Evolutionary conservation across 2,888 invertebrate species (phyloP).

Genomic region (Magallana nippona): DNA sequence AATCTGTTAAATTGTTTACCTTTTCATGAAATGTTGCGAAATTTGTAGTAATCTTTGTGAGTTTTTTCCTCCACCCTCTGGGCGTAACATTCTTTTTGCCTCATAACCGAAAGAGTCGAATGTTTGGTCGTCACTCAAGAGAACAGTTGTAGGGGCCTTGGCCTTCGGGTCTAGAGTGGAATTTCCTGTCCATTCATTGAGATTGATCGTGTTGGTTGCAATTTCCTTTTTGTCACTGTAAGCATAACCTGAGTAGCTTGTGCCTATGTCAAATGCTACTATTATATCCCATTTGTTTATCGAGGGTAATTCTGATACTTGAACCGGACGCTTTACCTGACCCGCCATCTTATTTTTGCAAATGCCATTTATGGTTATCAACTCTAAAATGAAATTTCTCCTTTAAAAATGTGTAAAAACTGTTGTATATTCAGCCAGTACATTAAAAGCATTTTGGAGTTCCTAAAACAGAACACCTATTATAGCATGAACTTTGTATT

Average conservation of each 20-base stretch:
- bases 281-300: neutral
- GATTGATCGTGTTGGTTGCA: neutral
- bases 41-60: neutral
- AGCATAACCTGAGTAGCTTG: slow-evolving; percentile 19
- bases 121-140: neutral
- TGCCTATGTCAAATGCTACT: slow-evolving; percentile 30
- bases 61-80: neutral
- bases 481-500: too few species aligned
- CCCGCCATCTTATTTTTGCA: too few species aligned
- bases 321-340: neutral
- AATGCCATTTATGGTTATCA: too few species aligned
- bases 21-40: neutral
- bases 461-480: too few species aligned
- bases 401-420: too few species aligned
- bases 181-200: slow-evolving; percentile 13
- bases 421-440: too few species aligned
- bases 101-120: slow-evolving; percentile 15
- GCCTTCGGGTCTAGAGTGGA: neutral
- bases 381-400: too few species aligned
- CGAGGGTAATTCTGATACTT: neutral
- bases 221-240: slow-evolving; percentile 10
- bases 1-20: neutral
- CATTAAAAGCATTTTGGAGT: too few species aligned
- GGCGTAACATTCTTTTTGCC: neutral
- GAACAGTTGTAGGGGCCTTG: slow-evolving; percentile 10